A percentile compares a stretch with the other conserved stretches of the same genome.
phyloP scores from a whole-genome alignment of 37 sponge, comb jelly and placozoan species.

The Halisarca cf. caerulea region DNA sequence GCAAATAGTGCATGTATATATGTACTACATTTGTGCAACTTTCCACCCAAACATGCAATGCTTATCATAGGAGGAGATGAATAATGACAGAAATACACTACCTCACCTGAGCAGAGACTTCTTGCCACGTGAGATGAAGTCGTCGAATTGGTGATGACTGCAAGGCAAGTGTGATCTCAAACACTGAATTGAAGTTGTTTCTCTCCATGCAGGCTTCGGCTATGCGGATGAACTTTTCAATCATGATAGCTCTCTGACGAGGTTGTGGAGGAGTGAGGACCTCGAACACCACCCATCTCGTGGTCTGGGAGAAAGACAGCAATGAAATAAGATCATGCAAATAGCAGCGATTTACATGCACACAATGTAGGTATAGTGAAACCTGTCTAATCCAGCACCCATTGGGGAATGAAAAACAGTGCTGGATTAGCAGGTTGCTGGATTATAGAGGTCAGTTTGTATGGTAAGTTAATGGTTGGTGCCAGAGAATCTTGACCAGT shows the following conservation, averaged over 20 bases:
- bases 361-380: too few species aligned
- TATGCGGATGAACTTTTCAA: slow-evolving; percentile 42
- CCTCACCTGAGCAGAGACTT: slow-evolving; percentile 41
- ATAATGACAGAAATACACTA: not conserved
- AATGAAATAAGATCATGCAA: too few species aligned
- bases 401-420: too few species aligned
- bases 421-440: too few species aligned
- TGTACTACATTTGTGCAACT: too few species aligned
- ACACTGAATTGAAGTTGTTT: slow-evolving; percentile 59
- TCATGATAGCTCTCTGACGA: slow-evolving; percentile 36
- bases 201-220: slow-evolving; percentile 30
- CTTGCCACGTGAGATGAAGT: slow-evolving; percentile 67
- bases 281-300: slow-evolving; percentile 52
- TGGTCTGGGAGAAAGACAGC: slow-evolving; percentile 27
- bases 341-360: too few species aligned
- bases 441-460: too few species aligned
- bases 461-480: too few species aligned
- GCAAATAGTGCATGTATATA: too few species aligned
- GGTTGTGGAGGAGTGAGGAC: slow-evolving; percentile 37
- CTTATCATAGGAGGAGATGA: not conserved
- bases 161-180: slow-evolving; percentile 55
- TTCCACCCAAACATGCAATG: too few species aligned
- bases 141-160: slow-evolving; percentile 47
- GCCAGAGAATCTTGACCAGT: too few species aligned
- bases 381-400: too few species aligned